These are phyloP conservation scores for Actinia equina DNA, from an alignment of 64 coral and sea anemone species.

Conservation along the genomic window DNA sequence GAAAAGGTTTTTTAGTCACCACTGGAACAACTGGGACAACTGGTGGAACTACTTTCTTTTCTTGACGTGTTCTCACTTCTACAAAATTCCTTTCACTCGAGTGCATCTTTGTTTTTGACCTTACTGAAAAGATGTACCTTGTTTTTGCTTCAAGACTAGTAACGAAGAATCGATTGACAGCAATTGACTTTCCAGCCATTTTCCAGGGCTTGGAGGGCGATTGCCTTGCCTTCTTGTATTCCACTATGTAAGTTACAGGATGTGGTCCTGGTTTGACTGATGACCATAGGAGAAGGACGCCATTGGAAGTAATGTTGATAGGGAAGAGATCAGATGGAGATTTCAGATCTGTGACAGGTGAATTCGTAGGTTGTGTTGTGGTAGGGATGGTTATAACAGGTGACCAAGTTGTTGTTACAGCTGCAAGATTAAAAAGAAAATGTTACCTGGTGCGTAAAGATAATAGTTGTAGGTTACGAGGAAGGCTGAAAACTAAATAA, in stretches of 20 bases:
- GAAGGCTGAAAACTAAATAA: too few species aligned
- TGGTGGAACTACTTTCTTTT: background rate
- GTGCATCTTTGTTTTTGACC: background rate
- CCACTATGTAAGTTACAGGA: constrained; percentile 37
- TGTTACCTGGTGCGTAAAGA: too few species aligned
- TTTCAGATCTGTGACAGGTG: background rate
- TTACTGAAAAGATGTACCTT: constrained; percentile 30
- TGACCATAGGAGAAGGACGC: constrained; percentile 30
- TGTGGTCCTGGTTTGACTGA: constrained; percentile 8
- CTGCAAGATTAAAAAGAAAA: background rate
- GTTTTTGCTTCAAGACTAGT: constrained; percentile 18
- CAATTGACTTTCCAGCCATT: constrained; percentile 13
- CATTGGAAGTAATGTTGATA: background rate
- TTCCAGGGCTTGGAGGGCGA: background rate
- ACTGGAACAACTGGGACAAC: background rate
- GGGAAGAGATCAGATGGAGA: constrained; percentile 29
- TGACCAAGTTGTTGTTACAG: background rate
- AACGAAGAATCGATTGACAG: constrained; percentile 23
- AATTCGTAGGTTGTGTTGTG: background rate
- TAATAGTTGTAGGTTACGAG: too few species aligned
- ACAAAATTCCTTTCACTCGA: background rate
- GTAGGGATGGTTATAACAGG: background rate
- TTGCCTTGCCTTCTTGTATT: constrained; percentile 23
- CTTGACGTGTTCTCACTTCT: background rate
- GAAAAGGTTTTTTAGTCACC: background rate